phyloP scores from a whole-genome alignment of 1,140 invertebrate species.

The Sycophila sp. region DNA sequence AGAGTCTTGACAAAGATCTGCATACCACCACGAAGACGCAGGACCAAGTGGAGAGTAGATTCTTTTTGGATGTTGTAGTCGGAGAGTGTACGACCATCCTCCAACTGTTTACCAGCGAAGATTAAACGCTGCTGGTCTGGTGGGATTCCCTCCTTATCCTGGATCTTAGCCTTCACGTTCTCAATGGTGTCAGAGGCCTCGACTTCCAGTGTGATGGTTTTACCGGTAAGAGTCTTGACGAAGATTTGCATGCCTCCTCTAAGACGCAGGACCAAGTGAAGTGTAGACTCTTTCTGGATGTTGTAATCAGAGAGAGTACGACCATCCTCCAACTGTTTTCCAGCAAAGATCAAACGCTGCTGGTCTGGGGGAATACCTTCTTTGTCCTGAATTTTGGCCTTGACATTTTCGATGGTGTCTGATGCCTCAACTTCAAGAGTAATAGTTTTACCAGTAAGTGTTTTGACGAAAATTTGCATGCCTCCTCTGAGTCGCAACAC shows the following conservation, averaged over 20 bases:
- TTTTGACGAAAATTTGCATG: slow-evolving; percentile 78
- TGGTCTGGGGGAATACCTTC: slow-evolving; percentile 73
- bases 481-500: slow-evolving; percentile 76
- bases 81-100: slow-evolving; percentile 83
- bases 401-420: slow-evolving; percentile 79
- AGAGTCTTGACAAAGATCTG: slow-evolving; percentile 71
- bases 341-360: slow-evolving; percentile 74
- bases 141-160: slow-evolving; percentile 75
- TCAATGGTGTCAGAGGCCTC: slow-evolving; percentile 80
- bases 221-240: slow-evolving; percentile 76
- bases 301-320: slow-evolving; percentile 80
- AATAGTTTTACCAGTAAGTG: slow-evolving; percentile 78
- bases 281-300: slow-evolving; percentile 70
- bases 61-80: slow-evolving; percentile 86
- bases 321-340: slow-evolving; percentile 80
- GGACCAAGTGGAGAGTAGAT: slow-evolving; percentile 80
- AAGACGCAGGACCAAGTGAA: slow-evolving; percentile 76
- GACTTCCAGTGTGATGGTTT: slow-evolving; percentile 77
- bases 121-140: slow-evolving; percentile 78
- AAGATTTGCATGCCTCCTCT: slow-evolving; percentile 78
- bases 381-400: slow-evolving; percentile 78
- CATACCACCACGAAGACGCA: slow-evolving; percentile 75
- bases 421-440: slow-evolving; percentile 76
- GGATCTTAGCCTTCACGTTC: slow-evolving; percentile 82
- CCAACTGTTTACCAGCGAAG: slow-evolving; percentile 82